Evolutionary conservation across 2,113 vertebrate genomes (phyloP), one percentile per base, ranked within the genome.

Genomic region (Megaleporinus macrocephalus): DNA sequence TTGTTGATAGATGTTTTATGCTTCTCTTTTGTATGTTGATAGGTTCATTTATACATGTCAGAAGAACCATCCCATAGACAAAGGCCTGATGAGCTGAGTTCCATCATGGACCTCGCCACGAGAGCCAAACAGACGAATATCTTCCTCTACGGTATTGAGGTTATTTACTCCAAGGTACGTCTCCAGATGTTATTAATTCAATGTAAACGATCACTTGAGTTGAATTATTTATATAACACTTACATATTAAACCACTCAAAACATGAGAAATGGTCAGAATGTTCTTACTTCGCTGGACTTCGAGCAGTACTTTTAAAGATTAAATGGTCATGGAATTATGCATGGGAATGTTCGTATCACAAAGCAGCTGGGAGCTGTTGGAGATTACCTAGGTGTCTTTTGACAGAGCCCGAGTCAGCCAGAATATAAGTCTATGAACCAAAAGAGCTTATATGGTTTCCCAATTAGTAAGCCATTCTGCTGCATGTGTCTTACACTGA

Each of bases 131-230:
- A 62, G 29, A 57, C 26, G 62, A 94, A 94, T 68, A 76, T 94
- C 81, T 90, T 94, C 53, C 79, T 94, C 69, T 95, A 94, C 26
- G 89, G 90, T 57, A 82, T 94, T 86, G 89, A 87, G 84, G 83
- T 94, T 29, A 80, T 83, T 82, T 87, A 85, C 81, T 86, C 90
- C 20, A 76, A 92, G 92, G 94, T 94, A 87, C 86, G 86, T 78
- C 11, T 76, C 76, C 29, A 61, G 22, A 29, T 55, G 20, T 82
- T 57, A 57, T 74, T 27, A 61, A 55, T 18, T 36, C 13, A n/a
- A 13, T 53, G 4, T 55, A 18, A 66, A n/a, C 44, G 4, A 22
- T 24, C 61, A 15, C 10, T 29, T 0, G 24, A 41, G 36, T 30
- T 44, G 76, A 13, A 22, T 68, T 44, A 24, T 70, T 68, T 68